Evolutionary conservation across 2,888 invertebrate genomes (phyloP), one percentile per base, ranked within the genome.

Genomic region (Spodoptera littoralis): DNA sequence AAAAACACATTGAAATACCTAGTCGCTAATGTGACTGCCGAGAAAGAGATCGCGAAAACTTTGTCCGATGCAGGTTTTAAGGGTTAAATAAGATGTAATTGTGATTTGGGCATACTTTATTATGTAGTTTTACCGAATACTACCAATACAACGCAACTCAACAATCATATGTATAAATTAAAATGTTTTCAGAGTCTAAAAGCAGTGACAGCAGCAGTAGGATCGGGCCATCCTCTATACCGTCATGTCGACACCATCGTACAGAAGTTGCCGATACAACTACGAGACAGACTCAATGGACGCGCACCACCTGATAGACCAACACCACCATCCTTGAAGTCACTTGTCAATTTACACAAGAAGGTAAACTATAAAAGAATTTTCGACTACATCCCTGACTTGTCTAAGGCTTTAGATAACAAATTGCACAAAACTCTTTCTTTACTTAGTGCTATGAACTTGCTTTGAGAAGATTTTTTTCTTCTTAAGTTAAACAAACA

Each of bases 321-420:
- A 82, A 95, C 80, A 2, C 82, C 93, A 11, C 98, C 98, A 1
- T 96, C 97, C 0, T 96, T 98, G 81, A 98, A 98, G 89, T 96
- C 97, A 1, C 95, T 99, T 11, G 97, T 99, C 65, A 96, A 98
- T 74, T 96, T 99, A 55, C 99, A 99, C 90, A 97, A 97, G 88
- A 98, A 98, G 95, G 98, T 98, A 86, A 82, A 11, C 13, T 12
- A 11, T 13, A 24, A 42, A 11, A 30, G 44, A 12, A 22, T 41
- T 41, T 13, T 27, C 18, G 0, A 18, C 1, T 8, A 41, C n/a
- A 13, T 12, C 36, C 1, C 11, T 13, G 46, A 56, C 12, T 55
- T 22, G 0, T 43, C 13, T 3, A 41, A 53, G 2, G 42, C 59
- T 36, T 52, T 41, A 22, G 55, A 65, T n/a, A 36, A 8, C 11